These are phyloP conservation scores for Sternotherus odoratus DNA, from an alignment of 2,797 vertebrate species.

Conservation along the genomic window DNA sequence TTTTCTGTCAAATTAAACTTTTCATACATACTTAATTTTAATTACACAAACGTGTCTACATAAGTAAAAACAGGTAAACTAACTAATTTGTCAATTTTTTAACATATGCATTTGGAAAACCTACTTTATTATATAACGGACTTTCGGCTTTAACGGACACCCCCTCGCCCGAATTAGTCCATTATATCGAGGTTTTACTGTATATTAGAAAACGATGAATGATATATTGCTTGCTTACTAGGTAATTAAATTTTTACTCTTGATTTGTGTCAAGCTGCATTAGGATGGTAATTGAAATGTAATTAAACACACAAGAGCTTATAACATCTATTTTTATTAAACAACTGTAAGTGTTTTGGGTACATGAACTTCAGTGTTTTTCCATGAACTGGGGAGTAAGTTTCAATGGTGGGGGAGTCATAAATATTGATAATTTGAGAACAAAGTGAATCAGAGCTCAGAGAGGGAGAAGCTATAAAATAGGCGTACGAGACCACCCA, in stretches of 20 bases:
- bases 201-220: neutral
- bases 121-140: too few species aligned
- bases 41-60: too few species aligned
- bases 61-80: too few species aligned
- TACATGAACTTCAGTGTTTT: neutral
- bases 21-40: too few species aligned
- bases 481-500: neutral
- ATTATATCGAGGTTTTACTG: too few species aligned
- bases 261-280: neutral
- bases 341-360: neutral
- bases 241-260: neutral
- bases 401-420: neutral
- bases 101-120: too few species aligned
- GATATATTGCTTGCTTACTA: neutral
- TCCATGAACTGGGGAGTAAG: neutral
- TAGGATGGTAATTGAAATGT: neutral
- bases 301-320: neutral
- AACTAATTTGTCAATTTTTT: too few species aligned
- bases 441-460: neutral
- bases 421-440: neutral
- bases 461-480: neutral
- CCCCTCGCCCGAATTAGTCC: too few species aligned
- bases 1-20: too few species aligned
- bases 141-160: too few species aligned
- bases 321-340: neutral